phyloP scores from a whole-genome alignment of 2,113 vertebrate genomes.

The Hirundichthys speculiger region DNA sequence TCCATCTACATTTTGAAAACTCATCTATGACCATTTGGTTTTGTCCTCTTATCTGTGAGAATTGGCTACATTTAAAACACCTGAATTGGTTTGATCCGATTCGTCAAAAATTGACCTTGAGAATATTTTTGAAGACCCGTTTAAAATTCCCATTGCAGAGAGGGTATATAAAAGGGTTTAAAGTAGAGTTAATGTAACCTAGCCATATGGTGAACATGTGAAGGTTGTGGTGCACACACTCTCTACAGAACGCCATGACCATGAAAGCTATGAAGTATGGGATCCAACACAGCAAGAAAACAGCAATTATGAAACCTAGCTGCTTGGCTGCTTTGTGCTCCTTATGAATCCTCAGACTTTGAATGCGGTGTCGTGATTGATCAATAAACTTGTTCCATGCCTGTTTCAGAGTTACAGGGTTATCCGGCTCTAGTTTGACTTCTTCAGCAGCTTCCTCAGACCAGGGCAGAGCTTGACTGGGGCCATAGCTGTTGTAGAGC shows the following conservation, averaged over 20 bases:
- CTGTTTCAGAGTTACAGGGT: conserved; percentile 80
- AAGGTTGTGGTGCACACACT: conserved; percentile 79
- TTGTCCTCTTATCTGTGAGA: background rate
- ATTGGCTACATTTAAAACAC: conserved; percentile 12
- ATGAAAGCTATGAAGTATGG: conserved; percentile 95
- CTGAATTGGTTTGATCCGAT: background rate
- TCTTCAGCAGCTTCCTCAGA: conserved; percentile 50
- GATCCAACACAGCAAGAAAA: conserved; percentile 95
- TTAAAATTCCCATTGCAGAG: conserved; percentile 96
- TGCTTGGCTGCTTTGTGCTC: conserved; percentile 94
- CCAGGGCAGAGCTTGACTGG: conserved; percentile 65
- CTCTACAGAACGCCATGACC: conserved; percentile 88
- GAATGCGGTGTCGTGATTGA: conserved; percentile 79
- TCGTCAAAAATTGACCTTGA: conserved; percentile 72
- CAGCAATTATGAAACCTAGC: conserved; percentile 91
- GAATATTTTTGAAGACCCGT: conserved; percentile 91
- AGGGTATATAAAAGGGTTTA: conserved; percentile 96
- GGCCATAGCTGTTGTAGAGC: conserved; percentile 53
- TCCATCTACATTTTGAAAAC: conserved; percentile 4
- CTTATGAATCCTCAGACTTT: conserved; percentile 82
- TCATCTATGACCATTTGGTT: background rate
- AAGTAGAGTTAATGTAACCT: conserved; percentile 94
- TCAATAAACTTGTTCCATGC: conserved; percentile 85
- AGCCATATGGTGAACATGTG: conserved; percentile 96
- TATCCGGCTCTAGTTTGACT: conserved; percentile 56